Conservation (phyloP, 2,888 invertebrate genomes). For the Physocephala rufipes region DNA sequence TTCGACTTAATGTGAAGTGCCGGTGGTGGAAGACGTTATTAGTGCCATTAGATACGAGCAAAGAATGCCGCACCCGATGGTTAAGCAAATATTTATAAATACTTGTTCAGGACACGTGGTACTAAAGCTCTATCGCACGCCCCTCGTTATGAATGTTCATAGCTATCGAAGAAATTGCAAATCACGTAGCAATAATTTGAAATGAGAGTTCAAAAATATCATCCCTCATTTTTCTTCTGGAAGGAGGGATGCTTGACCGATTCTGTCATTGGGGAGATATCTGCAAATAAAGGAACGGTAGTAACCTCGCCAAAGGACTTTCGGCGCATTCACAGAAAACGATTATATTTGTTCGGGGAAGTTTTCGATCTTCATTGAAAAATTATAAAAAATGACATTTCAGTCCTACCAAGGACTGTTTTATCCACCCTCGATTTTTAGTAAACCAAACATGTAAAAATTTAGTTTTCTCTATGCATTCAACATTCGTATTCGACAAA, state of each 20-base stretch:
- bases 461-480: too few species aligned
- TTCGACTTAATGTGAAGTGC: too few species aligned
- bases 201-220: conserved; percentile 17
- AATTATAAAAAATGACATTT: too few species aligned
- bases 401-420: too few species aligned
- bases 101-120: background rate
- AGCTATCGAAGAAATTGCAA: conserved; percentile 19
- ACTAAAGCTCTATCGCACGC: background rate
- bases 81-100: conserved; percentile 25
- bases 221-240: background rate
- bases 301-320: background rate
- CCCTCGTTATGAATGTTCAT: conserved; percentile 27
- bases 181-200: conserved; percentile 32
- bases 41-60: conserved; percentile 2
- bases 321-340: too few species aligned
- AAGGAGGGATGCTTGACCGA: background rate
- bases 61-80: conserved; percentile 19
- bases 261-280: background rate
- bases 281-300: background rate
- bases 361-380: too few species aligned
- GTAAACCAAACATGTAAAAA: too few species aligned
- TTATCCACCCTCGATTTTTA: too few species aligned
- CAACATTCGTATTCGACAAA: too few species aligned
- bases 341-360: too few species aligned
- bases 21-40: background rate